Evolutionary conservation across 2,797 vertebrate species (phyloP), one percentile per base, ranked within the genome.

Genomic region (Microctenopoma stevenorrisi): DNA sequence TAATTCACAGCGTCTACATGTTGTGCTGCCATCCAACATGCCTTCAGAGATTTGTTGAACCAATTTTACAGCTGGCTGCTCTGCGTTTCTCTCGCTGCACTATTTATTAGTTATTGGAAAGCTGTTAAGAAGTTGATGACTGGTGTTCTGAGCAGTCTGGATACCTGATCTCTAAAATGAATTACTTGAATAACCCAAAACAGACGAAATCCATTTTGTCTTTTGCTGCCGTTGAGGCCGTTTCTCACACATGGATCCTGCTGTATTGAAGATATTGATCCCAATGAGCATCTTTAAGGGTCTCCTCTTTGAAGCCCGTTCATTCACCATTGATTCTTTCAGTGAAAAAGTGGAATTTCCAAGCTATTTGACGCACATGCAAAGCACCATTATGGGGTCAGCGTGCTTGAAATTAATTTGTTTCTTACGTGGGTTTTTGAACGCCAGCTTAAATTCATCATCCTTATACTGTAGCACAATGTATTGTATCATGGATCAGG

Each of bases 91-190:
- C 81, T 66, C 71, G 11, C 30, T 2, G 62, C 54, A 22, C 28
- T 56, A 52, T 67, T 56, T 79, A 72, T 74, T 66, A 53, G 60
- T 64, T 78, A 76, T 72, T 61, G 52, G 35, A 67, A 64, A 40
- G 53, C 64, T 68, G 66, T 67, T 61, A 37, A 33, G 66, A 70
- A 38, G 68, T 53, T 30, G 50, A 74, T 43, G 55, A 16, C 52
- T 78, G 74, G 18, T 13, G 5, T 52, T 38, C 37, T 44, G 58
- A 67, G 64, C 56, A 4, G 64, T 43, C 57, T 18, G 12, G 30
- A 22, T 22, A 30, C 26, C 49, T 25, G 44, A 43, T 70, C 58
- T 55, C 42, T 57, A n/a, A 51, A 63, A 42, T 16, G 4, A 75
- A 66, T 58, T 16, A 54, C 62, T 47, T 6, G 38, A 61, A 11